Evolutionary conservation across 1,140 invertebrate species (phyloP).

Genomic region (Conus ventricosus): DNA sequence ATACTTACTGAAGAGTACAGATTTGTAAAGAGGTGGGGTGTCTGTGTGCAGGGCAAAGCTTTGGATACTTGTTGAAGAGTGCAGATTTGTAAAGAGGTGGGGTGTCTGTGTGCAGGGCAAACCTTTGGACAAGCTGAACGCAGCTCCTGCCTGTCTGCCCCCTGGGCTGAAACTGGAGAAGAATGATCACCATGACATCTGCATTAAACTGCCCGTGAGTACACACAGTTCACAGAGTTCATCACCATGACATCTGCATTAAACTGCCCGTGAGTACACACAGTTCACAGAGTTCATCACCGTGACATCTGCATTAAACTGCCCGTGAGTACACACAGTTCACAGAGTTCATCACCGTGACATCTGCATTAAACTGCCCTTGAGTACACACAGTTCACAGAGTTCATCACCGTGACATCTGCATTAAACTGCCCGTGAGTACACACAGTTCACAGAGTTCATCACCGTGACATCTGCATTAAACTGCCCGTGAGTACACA

Average conservation of each 20-base stretch:
- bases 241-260: conserved; percentile 54
- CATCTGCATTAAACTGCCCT: conserved; percentile 50
- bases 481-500: not conserved
- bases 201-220: conserved; percentile 61
- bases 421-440: too few species aligned
- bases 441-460: too few species aligned
- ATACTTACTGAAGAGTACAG: too few species aligned
- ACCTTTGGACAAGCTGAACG: conserved; percentile 50
- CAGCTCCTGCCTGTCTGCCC: conserved; percentile 43
- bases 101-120: conserved; percentile 52
- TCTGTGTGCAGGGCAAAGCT: too few species aligned
- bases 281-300: not conserved
- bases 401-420: too few species aligned
- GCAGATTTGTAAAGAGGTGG: too few species aligned
- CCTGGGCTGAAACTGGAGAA: conserved; percentile 37
- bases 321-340: conserved; percentile 15
- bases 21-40: too few species aligned
- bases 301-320: conserved; percentile 58
- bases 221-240: conserved; percentile 1
- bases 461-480: too few species aligned
- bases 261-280: conserved; percentile 57
- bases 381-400: conserved; percentile 43
- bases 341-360: too few species aligned
- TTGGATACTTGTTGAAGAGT: too few species aligned
- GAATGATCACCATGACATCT: conserved; percentile 49